These are phyloP conservation scores for Eupithecia tripunctaria DNA, from an alignment of 2,888 invertebrate species.

Conservation along the genomic window DNA sequence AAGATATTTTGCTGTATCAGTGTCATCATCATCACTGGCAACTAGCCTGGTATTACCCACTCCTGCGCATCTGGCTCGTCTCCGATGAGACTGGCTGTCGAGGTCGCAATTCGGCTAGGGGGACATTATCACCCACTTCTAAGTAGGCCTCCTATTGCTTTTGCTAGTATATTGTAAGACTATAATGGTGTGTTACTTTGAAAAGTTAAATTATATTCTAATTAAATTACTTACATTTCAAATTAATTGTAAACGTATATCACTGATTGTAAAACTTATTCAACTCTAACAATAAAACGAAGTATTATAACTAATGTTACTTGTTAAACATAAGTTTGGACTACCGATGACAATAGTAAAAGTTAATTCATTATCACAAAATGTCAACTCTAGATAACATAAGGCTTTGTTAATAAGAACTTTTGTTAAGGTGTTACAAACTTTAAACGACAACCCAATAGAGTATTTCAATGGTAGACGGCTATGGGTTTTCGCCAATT, in stretches of 20 bases:
- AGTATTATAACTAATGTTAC: background rate
- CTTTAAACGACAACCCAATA: background rate
- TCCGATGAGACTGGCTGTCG: no score
- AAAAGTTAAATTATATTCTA: background rate
- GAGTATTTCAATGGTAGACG: background rate
- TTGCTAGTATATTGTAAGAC: background rate
- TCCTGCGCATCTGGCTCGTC: background rate
- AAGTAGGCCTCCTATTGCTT: no score
- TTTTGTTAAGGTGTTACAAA: slow-evolving; percentile 8
- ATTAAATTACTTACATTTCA: background rate
- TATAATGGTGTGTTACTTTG: background rate
- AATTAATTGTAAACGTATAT: background rate
- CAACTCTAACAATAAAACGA: background rate
- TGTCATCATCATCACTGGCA: no score
- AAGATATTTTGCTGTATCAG: no score
- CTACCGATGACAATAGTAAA: slow-evolving; percentile 12
- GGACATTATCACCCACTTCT: no score
- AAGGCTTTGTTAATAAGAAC: slow-evolving; percentile 13
- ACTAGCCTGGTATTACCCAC: no score
- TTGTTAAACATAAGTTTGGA: background rate
- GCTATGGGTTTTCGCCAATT: background rate
- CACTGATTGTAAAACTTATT: background rate
- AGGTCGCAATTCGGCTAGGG: no score
- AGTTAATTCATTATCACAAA: slow-evolving; percentile 8
- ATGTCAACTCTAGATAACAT: slow-evolving; percentile 1